Evolutionary conservation across 2,113 vertebrate genomes (phyloP).

Genomic region (Galemys pyrenaicus): DNA sequence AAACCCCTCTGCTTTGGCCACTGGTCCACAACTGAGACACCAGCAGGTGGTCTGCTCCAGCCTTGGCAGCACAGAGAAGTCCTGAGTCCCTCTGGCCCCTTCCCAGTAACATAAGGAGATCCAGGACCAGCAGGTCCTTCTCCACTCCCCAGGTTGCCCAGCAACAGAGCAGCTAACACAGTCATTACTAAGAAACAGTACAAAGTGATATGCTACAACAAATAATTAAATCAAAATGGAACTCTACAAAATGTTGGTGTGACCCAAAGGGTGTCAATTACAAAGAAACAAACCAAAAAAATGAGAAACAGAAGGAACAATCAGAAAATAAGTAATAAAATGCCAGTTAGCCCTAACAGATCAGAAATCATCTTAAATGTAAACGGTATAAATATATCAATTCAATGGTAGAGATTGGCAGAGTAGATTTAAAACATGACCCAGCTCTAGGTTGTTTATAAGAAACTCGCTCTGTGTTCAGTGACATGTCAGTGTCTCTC

Average conservation of each 20-base stretch:
- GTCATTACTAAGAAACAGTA: background rate
- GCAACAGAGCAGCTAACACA: background rate
- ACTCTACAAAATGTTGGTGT: background rate
- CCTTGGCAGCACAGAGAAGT: background rate
- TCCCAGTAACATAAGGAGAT: background rate
- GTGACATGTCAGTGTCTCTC: background rate
- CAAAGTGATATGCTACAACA: background rate
- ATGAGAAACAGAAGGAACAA: background rate
- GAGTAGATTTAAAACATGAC: background rate
- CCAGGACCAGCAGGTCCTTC: background rate
- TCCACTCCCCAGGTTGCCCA: background rate
- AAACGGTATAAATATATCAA: background rate
- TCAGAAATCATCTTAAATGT: background rate
- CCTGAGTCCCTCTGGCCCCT: background rate
- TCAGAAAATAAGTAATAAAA: background rate
- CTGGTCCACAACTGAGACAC: background rate
- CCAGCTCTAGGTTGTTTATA: background rate
- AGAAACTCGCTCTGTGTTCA: slow-evolving; percentile 34
- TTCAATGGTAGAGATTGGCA: slow-evolving; percentile 6
- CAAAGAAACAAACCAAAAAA: background rate
- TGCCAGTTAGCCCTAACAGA: background rate
- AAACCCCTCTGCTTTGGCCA: background rate
- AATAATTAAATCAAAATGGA: slow-evolving; percentile 37
- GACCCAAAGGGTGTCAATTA: background rate
- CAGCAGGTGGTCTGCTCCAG: background rate